A percentile compares a stretch with the other conserved stretches of the same genome.
phyloP scores from a whole-genome alignment of 2,888 invertebrate genomes.

The Patella depressa region DNA sequence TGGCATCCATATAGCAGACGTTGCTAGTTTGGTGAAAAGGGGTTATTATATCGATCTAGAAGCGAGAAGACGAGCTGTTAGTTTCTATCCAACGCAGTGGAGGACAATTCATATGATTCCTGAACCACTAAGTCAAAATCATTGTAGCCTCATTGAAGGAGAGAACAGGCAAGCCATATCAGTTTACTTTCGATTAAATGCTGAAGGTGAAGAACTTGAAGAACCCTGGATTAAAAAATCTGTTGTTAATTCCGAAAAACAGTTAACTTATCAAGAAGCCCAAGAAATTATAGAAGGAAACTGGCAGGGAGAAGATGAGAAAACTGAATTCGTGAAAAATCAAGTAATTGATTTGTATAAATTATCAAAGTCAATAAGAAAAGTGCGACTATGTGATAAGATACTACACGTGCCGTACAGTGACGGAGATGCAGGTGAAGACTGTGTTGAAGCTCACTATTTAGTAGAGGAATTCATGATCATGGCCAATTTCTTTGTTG shows the following conservation, averaged over 20 bases:
- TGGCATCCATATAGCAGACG: slow-evolving; percentile 48
- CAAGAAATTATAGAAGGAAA: slow-evolving; percentile 24
- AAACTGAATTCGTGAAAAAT: background rate
- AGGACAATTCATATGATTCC: slow-evolving; percentile 42
- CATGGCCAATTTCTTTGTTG: slow-evolving; percentile 36
- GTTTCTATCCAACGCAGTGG: slow-evolving; percentile 36
- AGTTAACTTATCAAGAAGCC: slow-evolving; percentile 34
- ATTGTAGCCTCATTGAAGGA: slow-evolving; percentile 37
- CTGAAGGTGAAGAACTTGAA: slow-evolving; percentile 11
- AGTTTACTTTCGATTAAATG: slow-evolving; percentile 33
- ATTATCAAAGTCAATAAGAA: slow-evolving; percentile 33
- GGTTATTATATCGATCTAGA: slow-evolving; percentile 40
- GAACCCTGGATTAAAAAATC: slow-evolving; percentile 16
- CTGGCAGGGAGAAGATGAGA: background rate
- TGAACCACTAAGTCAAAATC: slow-evolving; percentile 33
- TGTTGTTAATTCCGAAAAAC: slow-evolving; percentile 21
- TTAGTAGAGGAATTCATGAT: slow-evolving; percentile 46
- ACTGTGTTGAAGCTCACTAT: slow-evolving; percentile 32
- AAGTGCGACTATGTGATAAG: slow-evolving; percentile 28
- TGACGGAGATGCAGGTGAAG: slow-evolving; percentile 14
- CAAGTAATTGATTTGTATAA: slow-evolving; percentile 19
- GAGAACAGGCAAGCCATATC: slow-evolving; percentile 38
- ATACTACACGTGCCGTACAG: background rate
- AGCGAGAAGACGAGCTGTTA: slow-evolving; percentile 36
- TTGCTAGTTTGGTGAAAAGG: slow-evolving; percentile 35